Percentiles rank a stretch among this genome's conserved stretches.
Evolutionary conservation across 2,888 invertebrate genomes (phyloP).

Genomic region (Eulithis testata): DNA sequence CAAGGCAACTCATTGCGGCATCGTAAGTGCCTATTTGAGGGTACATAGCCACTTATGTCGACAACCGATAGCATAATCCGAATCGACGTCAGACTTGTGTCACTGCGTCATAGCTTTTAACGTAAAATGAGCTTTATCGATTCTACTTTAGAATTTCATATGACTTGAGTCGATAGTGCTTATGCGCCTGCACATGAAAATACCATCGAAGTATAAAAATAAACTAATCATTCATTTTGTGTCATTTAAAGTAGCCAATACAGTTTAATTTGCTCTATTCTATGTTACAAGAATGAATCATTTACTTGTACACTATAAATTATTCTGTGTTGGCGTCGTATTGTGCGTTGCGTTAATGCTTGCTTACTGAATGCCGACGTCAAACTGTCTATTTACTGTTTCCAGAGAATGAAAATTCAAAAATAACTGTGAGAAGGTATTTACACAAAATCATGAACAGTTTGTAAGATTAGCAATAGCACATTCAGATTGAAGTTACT

Average conservation of each 20-base stretch:
- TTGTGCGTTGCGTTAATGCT: slow-evolving; percentile 69
- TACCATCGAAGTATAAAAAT: no score
- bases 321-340: slow-evolving; percentile 48
- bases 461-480: neutral
- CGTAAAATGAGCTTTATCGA: slow-evolving; percentile 3
- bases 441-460: neutral
- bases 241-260: neutral
- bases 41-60: slow-evolving; percentile 71
- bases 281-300: slow-evolving; percentile 5
- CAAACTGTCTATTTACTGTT: slow-evolving; percentile 61
- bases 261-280: neutral
- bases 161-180: neutral
- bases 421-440: no score
- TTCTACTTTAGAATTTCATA: neutral
- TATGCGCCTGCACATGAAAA: no score
- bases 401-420: neutral
- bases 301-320: slow-evolving; percentile 2
- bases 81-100: slow-evolving; percentile 55
- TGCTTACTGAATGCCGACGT: slow-evolving; percentile 53
- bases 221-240: no score
- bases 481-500: neutral
- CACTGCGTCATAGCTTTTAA: slow-evolving; percentile 4
- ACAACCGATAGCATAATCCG: slow-evolving; percentile 76
- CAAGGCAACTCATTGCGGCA: slow-evolving; percentile 61
- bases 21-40: slow-evolving; percentile 78